Evolutionary conservation across 2,113 vertebrate genomes (phyloP).

Genomic region (Tragelaphus imberbis): DNA sequence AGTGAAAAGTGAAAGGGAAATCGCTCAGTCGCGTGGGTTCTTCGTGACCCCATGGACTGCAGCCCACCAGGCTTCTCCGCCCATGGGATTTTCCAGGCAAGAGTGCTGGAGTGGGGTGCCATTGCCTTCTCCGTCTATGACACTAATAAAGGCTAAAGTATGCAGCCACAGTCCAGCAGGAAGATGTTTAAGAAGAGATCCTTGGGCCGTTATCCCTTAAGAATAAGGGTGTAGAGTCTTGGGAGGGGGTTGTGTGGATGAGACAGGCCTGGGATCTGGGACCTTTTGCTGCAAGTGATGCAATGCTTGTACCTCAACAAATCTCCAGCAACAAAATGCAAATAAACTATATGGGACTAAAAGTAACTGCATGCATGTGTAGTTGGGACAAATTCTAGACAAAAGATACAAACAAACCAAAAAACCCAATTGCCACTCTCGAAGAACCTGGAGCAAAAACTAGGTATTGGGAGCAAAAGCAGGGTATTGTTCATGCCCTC

Average conservation of each 20-base stretch:
- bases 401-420: background rate
- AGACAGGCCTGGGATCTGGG: background rate
- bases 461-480: background rate
- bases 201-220: background rate
- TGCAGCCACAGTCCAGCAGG: background rate
- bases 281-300: background rate
- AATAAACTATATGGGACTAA: background rate
- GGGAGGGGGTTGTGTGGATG: background rate
- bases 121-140: background rate
- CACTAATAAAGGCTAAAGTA: background rate
- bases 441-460: background rate
- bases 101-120: too few species aligned
- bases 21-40: too few species aligned
- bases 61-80: too few species aligned
- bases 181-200: background rate
- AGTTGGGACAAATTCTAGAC: background rate
- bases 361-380: background rate
- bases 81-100: too few species aligned
- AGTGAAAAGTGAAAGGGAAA: too few species aligned
- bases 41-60: too few species aligned
- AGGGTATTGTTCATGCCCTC: background rate
- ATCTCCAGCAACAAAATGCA: background rate
- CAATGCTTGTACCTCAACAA: background rate
- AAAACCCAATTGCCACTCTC: fast-evolving
- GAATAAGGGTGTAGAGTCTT: background rate